Conservation (phyloP, 2,113 vertebrate species). For the Macrotus californicus region DNA sequence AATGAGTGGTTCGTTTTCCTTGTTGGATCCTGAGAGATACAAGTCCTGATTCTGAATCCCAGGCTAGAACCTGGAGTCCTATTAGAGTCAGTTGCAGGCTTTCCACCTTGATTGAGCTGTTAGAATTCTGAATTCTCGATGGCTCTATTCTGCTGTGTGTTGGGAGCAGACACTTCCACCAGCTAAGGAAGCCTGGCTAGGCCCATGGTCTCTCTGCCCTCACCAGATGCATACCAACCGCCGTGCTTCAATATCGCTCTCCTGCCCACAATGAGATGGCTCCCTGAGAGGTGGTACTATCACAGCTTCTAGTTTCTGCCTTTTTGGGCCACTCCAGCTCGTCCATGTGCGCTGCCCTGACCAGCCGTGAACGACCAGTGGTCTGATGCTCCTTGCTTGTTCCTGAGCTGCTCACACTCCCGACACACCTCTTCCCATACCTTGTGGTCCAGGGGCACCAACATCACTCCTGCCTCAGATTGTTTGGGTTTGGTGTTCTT, state of each 20-base stretch:
- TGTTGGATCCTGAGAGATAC: neutral
- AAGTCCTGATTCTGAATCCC: neutral
- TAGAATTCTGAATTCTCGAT: neutral
- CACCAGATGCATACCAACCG: too few species aligned
- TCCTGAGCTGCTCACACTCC: neutral
- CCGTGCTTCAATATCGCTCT: accelerated
- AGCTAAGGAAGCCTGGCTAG: neutral
- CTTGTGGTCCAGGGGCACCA: neutral
- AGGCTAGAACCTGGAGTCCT: too few species aligned
- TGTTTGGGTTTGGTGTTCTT: too few species aligned
- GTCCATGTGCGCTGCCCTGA: too few species aligned
- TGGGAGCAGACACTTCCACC: neutral
- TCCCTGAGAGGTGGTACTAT: accelerated
- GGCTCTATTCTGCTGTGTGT: neutral
- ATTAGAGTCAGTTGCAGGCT: accelerated
- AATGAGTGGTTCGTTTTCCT: neutral
- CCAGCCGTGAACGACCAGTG: neutral
- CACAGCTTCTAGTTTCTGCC: too few species aligned
- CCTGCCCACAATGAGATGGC: neutral
- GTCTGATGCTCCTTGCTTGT: neutral
- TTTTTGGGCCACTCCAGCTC: neutral
- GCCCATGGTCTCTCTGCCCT: neutral
- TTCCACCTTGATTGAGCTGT: neutral
- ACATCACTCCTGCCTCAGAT: accelerated
- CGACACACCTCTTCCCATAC: accelerated